Conservation (phyloP, 2,113 vertebrate species). For the Saguinus midas region DNA sequence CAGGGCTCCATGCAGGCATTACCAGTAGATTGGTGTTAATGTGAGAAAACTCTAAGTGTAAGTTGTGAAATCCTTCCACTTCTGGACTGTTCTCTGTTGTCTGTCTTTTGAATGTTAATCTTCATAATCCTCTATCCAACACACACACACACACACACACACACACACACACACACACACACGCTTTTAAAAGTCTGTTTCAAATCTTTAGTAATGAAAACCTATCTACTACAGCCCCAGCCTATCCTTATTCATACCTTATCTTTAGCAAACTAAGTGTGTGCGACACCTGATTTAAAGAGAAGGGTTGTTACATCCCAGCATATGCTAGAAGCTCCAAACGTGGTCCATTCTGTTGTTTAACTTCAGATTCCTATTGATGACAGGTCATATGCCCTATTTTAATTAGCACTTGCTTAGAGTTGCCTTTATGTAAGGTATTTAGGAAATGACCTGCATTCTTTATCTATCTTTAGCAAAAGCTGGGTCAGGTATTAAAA, state of each 20-base stretch:
- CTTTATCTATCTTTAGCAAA: background rate
- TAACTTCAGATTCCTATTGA: background rate
- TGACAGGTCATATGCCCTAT: background rate
- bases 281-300: background rate
- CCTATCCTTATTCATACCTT: background rate
- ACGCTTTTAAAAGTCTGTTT: background rate
- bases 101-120: background rate
- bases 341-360: background rate
- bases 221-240: background rate
- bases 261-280: background rate
- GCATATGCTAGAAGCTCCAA: background rate
- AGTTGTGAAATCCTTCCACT: background rate
- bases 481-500: background rate
- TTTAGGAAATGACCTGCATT: background rate
- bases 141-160: background rate
- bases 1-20: background rate
- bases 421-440: background rate
- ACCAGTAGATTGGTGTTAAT: background rate
- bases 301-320: background rate
- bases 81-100: background rate
- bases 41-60: background rate
- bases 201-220: background rate
- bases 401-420: background rate
- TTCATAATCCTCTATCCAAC: background rate
- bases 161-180: no score